phyloP scores from a whole-genome alignment of 2,888 invertebrate genomes.

The Antheraea yamamai region DNA sequence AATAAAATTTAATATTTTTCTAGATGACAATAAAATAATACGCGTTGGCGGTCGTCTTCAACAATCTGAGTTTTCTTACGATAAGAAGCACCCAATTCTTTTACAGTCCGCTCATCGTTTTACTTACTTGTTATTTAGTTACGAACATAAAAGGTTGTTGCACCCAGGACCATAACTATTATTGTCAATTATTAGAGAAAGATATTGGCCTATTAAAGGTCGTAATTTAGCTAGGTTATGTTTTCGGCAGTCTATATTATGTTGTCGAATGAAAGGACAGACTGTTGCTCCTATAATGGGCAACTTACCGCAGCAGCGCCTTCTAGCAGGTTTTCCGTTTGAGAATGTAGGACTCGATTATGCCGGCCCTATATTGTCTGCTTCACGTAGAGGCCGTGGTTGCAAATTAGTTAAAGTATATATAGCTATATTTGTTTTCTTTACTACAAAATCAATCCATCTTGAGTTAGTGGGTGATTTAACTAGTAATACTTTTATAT shows the following conservation, averaged over 20 bases:
- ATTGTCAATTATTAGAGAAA: conserved; percentile 28
- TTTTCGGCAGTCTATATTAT: too few species aligned
- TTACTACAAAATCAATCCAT: conserved; percentile 31
- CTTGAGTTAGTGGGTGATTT: conserved; percentile 33
- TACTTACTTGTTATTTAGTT: too few species aligned
- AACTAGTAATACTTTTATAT: conserved; percentile 31
- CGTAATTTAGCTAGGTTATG: too few species aligned
- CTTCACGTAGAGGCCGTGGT: too few species aligned
- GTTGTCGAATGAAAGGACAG: too few species aligned
- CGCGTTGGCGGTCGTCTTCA: conserved; percentile 37
- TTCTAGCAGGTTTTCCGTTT: too few species aligned
- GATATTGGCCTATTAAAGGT: too few species aligned
- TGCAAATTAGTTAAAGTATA: too few species aligned
- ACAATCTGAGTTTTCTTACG: conserved; percentile 27
- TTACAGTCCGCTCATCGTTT: conserved; percentile 36
- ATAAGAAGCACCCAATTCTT: conserved; percentile 38
- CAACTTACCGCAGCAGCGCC: too few species aligned
- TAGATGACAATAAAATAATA: conserved; percentile 31
- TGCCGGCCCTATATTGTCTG: too few species aligned
- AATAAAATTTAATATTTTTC: conserved; percentile 31
- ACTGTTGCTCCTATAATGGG: too few species aligned
- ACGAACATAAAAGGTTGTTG: conserved; percentile 30
- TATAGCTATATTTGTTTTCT: conserved; percentile 32
- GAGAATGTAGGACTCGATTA: too few species aligned
- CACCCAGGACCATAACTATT: conserved; percentile 36